Evolutionary conservation across 2,888 invertebrate genomes (phyloP), one percentile per base, ranked within the genome.

Genomic region (Anarsia innoxiella): DNA sequence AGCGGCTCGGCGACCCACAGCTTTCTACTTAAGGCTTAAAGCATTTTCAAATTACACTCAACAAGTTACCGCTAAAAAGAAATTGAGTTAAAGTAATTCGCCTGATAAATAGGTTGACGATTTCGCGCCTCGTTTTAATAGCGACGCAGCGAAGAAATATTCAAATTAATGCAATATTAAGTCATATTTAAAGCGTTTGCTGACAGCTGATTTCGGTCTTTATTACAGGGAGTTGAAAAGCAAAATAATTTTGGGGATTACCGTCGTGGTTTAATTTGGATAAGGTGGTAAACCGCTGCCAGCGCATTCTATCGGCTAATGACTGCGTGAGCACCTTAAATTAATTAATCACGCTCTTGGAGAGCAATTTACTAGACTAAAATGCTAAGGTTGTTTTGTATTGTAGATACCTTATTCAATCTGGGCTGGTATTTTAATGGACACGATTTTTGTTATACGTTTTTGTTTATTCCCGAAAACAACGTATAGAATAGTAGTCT

Each of bases 201-300:
- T 45, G 42, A 42, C 42, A 41, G 23, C 35, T 9, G 25, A 27
- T 39, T 37, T 40, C 23, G 10, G 6, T 10, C 32, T 32, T 40
- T 31, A 33, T 39, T 31, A 27, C 35, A 26, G 35, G 31, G 25
- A 45, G 48, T 44, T 42, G 43, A 46, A 49, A 46, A 41, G 41
- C 42, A 39, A 40, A 44, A 44, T 44, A 43, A 48, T 53, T 49
- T 49, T 44, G 39, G 29, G 44, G 45, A 40, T 44, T 45, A 40
- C 34, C 33, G 30, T 37, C 26, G 32, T 10, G 32, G 32, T 12
- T 32, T 32, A 23, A 25, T 32, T 32, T 32, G 32, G 32, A 32
- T 32, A 32, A 32, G 32, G 23, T 14, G 23, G 19, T 19, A 19
- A 32, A 5, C 23, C 3, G 32, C 32, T 12, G 23, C 23, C 32